phyloP scores from a whole-genome alignment of 2,113 vertebrate species.

The Cyrtonyx montezumae region DNA sequence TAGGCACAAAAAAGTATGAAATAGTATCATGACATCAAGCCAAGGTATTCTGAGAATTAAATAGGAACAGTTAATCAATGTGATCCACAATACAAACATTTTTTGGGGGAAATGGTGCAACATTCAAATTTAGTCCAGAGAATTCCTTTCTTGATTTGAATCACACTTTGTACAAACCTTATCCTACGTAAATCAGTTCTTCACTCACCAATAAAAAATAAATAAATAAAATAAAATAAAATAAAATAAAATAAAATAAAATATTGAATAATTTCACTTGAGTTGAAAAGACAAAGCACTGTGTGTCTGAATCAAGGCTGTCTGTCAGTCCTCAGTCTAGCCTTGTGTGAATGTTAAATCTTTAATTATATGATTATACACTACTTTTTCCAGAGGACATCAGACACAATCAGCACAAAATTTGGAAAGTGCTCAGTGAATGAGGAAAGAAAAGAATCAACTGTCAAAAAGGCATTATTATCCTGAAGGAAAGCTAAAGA shows the following conservation, averaged over 20 bases:
- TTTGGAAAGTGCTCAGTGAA: background rate
- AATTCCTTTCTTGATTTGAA: background rate
- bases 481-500: background rate
- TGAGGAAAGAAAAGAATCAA: background rate
- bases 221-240: background rate
- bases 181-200: background rate
- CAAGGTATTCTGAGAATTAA: background rate
- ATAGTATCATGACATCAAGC: background rate
- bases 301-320: background rate
- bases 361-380: background rate
- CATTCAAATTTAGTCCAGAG: background rate
- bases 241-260: background rate
- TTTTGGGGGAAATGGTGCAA: background rate
- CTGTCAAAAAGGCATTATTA: background rate
- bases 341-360: fast-evolving
- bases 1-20: background rate
- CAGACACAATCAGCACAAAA: background rate
- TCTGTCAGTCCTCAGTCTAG: background rate
- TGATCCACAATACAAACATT: background rate
- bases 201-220: background rate
- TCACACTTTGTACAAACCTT: background rate
- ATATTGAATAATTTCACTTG: fast-evolving
- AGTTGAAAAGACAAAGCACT: background rate
- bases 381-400: background rate
- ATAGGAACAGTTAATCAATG: background rate